Conservation (phyloP, 2,888 invertebrate genomes). For the Microplitis manilae region DNA sequence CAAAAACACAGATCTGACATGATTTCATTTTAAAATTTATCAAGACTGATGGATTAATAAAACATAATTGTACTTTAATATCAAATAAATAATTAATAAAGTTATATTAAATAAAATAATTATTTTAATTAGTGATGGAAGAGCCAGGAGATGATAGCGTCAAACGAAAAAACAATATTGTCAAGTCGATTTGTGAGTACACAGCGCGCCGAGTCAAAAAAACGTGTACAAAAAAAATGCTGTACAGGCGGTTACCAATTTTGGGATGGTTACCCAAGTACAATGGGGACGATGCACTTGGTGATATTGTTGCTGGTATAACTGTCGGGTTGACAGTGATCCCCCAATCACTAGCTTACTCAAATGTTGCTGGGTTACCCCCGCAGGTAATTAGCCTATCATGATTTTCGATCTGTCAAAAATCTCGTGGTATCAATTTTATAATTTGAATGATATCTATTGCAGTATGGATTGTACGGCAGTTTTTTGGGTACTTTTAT, state of each 20-base stretch:
- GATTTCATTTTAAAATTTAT: not conserved
- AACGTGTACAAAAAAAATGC: slow-evolving; percentile 79
- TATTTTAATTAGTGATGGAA: slow-evolving; percentile 62
- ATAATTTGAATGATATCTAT: slow-evolving; percentile 16
- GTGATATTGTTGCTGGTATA: slow-evolving; percentile 91
- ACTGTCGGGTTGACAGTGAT: slow-evolving; percentile 95
- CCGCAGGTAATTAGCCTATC: slow-evolving; percentile 74
- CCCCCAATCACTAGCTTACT: slow-evolving; percentile 89
- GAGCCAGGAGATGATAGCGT: slow-evolving; percentile 62
- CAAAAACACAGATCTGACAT: not conserved
- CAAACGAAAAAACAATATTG: slow-evolving; percentile 61
- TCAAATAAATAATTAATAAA: not conserved
- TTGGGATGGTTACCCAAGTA: slow-evolving; percentile 86
- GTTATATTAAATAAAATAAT: not conserved
- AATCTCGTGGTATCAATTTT: not conserved
- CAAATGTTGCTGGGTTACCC: slow-evolving; percentile 85
- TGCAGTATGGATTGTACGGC: slow-evolving; percentile 91
- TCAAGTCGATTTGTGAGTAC: slow-evolving; percentile 69
- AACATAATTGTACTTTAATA: not conserved
- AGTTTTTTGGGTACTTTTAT: slow-evolving; percentile 94
- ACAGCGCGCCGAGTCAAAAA: slow-evolving; percentile 71
- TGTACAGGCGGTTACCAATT: slow-evolving; percentile 83
- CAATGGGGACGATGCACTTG: slow-evolving; percentile 80
- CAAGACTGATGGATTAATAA: not conserved
- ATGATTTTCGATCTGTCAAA: not conserved